phyloP scores from a whole-genome alignment of 2,888 invertebrate species.

The Vanessa cardui region DNA sequence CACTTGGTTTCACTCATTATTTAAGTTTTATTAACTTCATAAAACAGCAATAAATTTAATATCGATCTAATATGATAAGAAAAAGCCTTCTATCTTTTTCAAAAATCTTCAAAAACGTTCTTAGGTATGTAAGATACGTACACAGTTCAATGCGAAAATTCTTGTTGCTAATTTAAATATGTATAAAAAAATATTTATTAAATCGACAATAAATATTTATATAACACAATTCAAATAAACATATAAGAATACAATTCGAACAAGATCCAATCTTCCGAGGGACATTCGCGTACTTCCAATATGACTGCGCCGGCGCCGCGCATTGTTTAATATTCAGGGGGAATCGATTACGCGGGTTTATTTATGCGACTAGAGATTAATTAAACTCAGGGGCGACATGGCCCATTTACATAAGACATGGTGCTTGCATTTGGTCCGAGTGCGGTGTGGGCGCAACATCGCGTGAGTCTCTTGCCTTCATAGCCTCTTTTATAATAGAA shows the following conservation, averaged over 20 bases:
- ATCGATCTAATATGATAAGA: too few species aligned
- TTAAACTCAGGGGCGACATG: constrained; percentile 76
- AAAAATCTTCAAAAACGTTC: too few species aligned
- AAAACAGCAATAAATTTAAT: too few species aligned
- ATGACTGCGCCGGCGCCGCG: constrained; percentile 46
- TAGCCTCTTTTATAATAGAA: constrained; percentile 33
- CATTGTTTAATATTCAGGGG: constrained; percentile 66
- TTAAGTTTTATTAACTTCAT: too few species aligned
- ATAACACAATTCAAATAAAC: background rate
- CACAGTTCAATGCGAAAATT: too few species aligned
- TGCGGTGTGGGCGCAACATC: constrained; percentile 67
- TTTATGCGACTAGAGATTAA: constrained; percentile 80
- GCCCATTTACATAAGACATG: constrained; percentile 81
- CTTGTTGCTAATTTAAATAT: too few species aligned
- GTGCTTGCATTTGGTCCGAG: constrained; percentile 75
- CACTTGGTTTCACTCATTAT: too few species aligned
- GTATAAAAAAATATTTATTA: too few species aligned
- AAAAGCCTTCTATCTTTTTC: too few species aligned
- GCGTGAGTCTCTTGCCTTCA: constrained; percentile 35
- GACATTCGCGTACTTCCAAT: constrained; percentile 38
- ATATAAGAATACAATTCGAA: constrained; percentile 11
- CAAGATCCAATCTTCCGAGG: constrained; percentile 30
- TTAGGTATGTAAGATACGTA: too few species aligned
- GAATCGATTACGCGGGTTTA: constrained; percentile 70
- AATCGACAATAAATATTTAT: background rate